Evolutionary conservation across 64 coral and sea anemone species (phyloP).

Genomic region (Stylophora pistillata): DNA sequence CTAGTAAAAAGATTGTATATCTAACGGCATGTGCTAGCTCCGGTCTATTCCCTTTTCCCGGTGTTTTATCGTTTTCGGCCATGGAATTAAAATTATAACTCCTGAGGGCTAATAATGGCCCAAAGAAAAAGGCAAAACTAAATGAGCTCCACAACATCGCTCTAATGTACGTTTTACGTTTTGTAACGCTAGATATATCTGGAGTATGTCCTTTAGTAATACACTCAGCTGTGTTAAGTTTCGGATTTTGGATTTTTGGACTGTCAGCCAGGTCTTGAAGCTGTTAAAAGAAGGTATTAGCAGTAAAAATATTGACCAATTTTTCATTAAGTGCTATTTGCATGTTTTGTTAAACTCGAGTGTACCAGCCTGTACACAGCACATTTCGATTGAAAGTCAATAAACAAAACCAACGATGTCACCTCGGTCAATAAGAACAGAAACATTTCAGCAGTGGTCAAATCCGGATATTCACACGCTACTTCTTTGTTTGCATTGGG

Average conservation of each 20-base stretch:
- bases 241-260: not conserved
- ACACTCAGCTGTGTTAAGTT: slow-evolving; percentile 5
- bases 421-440: too few species aligned
- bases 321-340: not conserved
- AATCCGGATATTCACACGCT: too few species aligned
- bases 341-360: too few species aligned
- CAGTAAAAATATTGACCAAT: too few species aligned
- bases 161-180: not conserved
- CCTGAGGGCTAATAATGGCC: not conserved
- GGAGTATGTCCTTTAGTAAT: not conserved
- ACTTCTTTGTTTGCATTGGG: too few species aligned
- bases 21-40: not conserved
- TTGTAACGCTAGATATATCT: not conserved
- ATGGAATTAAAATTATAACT: not conserved
- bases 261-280: not conserved
- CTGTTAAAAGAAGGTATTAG: not conserved
- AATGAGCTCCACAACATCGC: not conserved
- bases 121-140: not conserved
- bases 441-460: too few species aligned
- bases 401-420: too few species aligned
- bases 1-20: not conserved
- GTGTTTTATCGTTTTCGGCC: not conserved
- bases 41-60: not conserved
- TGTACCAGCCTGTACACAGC: too few species aligned
- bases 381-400: too few species aligned